Percentiles rank a stretch among this genome's conserved stretches.
phyloP scores from a whole-genome alignment of 2,113 vertebrate genomes.

The Malurus elegans region DNA sequence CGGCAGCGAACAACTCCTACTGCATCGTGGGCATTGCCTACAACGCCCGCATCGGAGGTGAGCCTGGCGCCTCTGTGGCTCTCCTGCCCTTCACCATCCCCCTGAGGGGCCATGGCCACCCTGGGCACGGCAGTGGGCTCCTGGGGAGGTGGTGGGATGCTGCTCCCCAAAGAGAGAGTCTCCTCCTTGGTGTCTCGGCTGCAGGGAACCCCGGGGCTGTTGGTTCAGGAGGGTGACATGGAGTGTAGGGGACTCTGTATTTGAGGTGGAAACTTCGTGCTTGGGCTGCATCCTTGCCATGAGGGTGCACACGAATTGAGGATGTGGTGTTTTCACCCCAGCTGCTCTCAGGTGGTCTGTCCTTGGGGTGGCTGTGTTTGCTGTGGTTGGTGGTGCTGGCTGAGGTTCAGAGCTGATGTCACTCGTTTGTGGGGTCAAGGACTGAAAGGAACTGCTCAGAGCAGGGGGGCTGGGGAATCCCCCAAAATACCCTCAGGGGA shows the following conservation, averaged over 20 bases:
- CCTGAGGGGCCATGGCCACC: rapidly evolving
- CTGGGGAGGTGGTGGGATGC: neutral
- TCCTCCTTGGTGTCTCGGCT: neutral
- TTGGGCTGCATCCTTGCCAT: rapidly evolving
- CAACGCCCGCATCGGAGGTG: constrained; percentile 92
- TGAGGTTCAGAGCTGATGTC: neutral
- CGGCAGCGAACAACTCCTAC: constrained; percentile 87
- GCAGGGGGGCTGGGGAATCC: neutral
- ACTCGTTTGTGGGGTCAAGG: rapidly evolving
- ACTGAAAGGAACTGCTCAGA: neutral
- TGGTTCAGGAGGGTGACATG: neutral
- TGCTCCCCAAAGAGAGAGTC: neutral
- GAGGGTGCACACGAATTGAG: rapidly evolving
- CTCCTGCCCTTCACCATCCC: neutral
- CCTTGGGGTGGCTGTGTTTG: neutral
- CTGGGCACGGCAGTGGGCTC: neutral
- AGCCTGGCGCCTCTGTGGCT: neutral
- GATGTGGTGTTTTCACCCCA: neutral
- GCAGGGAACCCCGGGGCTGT: neutral
- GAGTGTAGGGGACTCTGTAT: neutral
- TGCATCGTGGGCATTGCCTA: constrained; percentile 92
- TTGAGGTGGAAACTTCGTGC: neutral
- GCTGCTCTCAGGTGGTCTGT: neutral
- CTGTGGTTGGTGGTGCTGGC: neutral
- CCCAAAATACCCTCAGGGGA: neutral